Evolutionary conservation across 2,797 vertebrate genomes (phyloP).

Genomic region (Spea hammondii): DNA sequence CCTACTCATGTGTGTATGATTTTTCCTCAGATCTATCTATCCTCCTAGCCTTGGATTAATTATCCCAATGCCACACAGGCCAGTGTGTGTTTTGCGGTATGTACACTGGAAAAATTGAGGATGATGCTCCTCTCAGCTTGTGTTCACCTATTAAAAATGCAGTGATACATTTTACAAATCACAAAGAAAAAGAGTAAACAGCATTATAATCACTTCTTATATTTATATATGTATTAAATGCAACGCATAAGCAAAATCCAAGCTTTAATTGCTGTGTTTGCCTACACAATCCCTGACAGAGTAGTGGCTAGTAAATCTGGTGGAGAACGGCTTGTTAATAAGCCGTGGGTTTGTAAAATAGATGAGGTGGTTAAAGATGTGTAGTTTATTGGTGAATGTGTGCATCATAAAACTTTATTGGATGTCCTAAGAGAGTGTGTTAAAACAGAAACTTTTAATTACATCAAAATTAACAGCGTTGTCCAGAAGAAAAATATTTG

Average conservation of each 20-base stretch:
- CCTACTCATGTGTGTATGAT: too few species aligned
- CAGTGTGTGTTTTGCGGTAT: too few species aligned
- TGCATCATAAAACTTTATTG: slow-evolving; percentile 29
- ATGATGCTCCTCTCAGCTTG: too few species aligned
- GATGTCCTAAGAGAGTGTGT: slow-evolving; percentile 23
- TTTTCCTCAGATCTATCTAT: too few species aligned
- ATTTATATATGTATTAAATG: not conserved
- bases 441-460: slow-evolving; percentile 22
- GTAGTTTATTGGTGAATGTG: slow-evolving; percentile 19
- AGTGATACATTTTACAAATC: not conserved
- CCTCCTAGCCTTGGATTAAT: too few species aligned
- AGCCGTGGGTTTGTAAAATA: slow-evolving; percentile 26
- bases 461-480: slow-evolving; percentile 28
- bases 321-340: slow-evolving; percentile 3
- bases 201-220: not conserved
- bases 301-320: slow-evolving; percentile 2
- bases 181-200: not conserved
- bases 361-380: slow-evolving; percentile 21
- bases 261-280: not conserved
- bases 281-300: not conserved
- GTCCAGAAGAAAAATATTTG: not conserved
- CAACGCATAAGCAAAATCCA: not conserved
- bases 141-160: not conserved
- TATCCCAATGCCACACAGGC: too few species aligned
- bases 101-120: too few species aligned